Conservation (phyloP, 2,113 vertebrate genomes). For the Psittacula cyanocephala region DNA sequence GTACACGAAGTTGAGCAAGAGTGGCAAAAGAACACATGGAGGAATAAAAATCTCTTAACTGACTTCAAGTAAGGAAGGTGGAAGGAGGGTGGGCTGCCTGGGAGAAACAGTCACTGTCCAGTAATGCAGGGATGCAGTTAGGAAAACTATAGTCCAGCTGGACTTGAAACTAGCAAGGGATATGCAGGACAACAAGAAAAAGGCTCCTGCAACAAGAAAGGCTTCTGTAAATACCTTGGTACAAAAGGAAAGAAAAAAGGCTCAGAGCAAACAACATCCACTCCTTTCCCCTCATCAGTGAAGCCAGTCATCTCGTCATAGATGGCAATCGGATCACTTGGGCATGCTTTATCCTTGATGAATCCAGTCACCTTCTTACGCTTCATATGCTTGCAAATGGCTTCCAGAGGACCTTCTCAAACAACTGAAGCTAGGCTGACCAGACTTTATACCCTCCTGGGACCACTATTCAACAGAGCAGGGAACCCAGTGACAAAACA, state of each 20-base stretch:
- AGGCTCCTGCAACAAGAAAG: neutral
- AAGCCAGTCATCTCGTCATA: neutral
- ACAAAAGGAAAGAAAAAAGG: neutral
- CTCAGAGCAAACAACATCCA: neutral
- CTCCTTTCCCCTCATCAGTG: neutral
- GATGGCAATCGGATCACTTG: neutral
- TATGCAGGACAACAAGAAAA: neutral
- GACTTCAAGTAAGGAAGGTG: neutral
- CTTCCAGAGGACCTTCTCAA: neutral
- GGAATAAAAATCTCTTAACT: neutral
- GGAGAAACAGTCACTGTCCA: neutral
- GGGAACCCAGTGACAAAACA: neutral
- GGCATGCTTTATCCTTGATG: neutral
- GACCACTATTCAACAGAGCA: neutral
- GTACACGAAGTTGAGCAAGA: neutral
- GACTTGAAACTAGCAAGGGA: neutral
- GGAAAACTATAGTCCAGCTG: neutral
- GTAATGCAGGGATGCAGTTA: neutral
- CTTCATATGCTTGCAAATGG: neutral
- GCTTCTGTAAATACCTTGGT: neutral
- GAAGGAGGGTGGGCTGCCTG: neutral
- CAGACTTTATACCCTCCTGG: neutral
- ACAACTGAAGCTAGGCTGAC: neutral
- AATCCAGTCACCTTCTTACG: neutral
- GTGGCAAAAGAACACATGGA: neutral